A percentile compares a stretch with the other conserved stretches of the same genome.
Evolutionary conservation across 2,797 vertebrate genomes (phyloP).

Genomic region (Halcyon leucocephala): DNA sequence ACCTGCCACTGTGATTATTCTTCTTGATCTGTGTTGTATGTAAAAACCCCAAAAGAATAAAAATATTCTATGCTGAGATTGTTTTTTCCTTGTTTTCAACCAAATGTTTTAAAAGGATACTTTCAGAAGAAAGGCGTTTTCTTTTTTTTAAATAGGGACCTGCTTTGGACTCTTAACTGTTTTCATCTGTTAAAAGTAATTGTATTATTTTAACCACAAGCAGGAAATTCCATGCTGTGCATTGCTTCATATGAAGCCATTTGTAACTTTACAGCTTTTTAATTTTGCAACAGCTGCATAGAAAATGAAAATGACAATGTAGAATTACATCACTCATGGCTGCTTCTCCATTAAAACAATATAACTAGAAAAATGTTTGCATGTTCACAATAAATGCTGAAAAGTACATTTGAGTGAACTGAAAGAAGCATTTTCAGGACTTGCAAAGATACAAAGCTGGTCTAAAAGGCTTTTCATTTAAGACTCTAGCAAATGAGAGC

Average conservation of each 20-base stretch:
- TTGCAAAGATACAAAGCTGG: neutral
- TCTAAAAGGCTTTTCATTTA: neutral
- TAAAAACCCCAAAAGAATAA: conserved; percentile 12
- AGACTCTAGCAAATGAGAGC: neutral
- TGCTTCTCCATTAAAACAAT: conserved; percentile 43
- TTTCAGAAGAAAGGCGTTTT: neutral
- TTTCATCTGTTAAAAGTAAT: conserved; percentile 53
- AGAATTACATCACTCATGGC: conserved; percentile 33
- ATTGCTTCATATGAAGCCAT: conserved; percentile 47
- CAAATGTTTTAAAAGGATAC: neutral
- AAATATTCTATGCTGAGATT: neutral
- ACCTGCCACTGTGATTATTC: conserved; percentile 35
- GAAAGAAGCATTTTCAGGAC: neutral
- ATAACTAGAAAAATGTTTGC: conserved; percentile 11
- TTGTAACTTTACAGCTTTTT: conserved; percentile 61
- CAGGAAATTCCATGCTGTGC: conserved; percentile 37
- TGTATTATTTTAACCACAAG: conserved; percentile 45
- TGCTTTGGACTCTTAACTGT: conserved; percentile 18
- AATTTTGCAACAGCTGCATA: conserved; percentile 55
- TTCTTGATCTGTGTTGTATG: neutral
- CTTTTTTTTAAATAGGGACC: neutral
- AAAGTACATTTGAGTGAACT: neutral
- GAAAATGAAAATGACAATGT: conserved; percentile 40
- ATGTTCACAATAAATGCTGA: conserved; percentile 1
- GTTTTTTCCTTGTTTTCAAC: neutral